phyloP scores from a whole-genome alignment of 2,113 vertebrate genomes.

The Stigmatopora argus region DNA sequence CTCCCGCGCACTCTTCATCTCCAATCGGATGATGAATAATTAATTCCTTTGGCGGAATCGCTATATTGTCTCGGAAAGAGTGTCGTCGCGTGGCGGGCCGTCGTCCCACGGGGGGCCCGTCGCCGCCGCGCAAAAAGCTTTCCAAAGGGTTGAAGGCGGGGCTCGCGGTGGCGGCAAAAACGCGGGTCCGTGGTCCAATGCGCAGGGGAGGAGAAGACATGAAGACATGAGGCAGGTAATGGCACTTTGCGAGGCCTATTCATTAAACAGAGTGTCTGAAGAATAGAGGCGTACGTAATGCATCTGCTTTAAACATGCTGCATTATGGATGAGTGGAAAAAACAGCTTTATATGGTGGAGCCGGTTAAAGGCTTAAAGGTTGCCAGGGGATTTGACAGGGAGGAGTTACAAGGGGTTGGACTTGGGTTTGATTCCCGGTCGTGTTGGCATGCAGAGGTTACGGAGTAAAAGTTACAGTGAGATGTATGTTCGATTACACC shows the following conservation, averaged over 20 bases:
- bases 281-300: constrained; percentile 57
- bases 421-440: constrained; percentile 24
- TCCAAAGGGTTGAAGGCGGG: no score
- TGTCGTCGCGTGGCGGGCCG: constrained; percentile 51
- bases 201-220: constrained; percentile 38
- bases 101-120: constrained; percentile 57
- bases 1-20: constrained; percentile 42
- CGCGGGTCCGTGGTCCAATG: constrained; percentile 34
- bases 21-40: constrained; percentile 61
- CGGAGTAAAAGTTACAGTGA: constrained; percentile 38
- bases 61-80: constrained; percentile 54
- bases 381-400: constrained; percentile 34
- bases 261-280: constrained; percentile 65
- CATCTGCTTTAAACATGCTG: constrained; percentile 61
- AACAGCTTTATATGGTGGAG: constrained; percentile 48
- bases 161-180: constrained; percentile 10
- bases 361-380: constrained; percentile 62
- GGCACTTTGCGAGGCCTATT: constrained; percentile 57
- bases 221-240: constrained; percentile 55
- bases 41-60: constrained; percentile 52
- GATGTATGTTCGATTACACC: constrained; percentile 14
- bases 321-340: constrained; percentile 61
- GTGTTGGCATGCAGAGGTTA: constrained; percentile 21
- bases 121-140: no score
- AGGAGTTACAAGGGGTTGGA: neutral